Conservation (phyloP, 1,140 invertebrate species). For the Laupala kohalensis region DNA sequence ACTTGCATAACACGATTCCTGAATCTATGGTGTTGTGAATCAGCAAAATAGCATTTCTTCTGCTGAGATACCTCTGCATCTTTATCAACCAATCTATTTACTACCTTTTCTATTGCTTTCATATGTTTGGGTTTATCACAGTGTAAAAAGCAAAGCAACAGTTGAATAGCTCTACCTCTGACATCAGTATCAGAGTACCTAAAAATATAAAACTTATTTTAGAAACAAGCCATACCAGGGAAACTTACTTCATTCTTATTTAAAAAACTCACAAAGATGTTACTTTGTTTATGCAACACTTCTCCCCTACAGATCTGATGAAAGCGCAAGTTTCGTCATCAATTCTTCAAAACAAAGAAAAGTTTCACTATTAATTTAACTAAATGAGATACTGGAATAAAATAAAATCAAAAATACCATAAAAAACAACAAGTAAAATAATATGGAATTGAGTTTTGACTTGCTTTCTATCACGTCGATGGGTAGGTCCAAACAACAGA, state of each 20-base stretch:
- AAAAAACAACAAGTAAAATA: background rate
- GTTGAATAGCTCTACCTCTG: slow-evolving; percentile 23
- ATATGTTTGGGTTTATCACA: background rate
- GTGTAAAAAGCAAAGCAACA: slow-evolving; percentile 17
- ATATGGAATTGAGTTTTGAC: background rate
- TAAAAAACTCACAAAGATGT: background rate
- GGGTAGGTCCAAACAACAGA: slow-evolving; percentile 16
- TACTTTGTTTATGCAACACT: slow-evolving; percentile 1
- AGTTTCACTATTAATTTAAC: background rate
- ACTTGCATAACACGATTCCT: slow-evolving; percentile 36
- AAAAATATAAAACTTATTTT: background rate
- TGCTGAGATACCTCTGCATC: slow-evolving; percentile 20
- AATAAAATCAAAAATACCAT: no score
- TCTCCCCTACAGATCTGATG: slow-evolving; percentile 1
- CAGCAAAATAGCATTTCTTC: slow-evolving; percentile 34
- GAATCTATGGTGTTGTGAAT: slow-evolving; percentile 35
- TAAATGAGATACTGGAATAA: no score
- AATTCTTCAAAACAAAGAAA: slow-evolving; percentile 6
- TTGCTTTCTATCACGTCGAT: slow-evolving; percentile 22
- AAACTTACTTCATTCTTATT: no score
- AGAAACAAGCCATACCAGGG: background rate
- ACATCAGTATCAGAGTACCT: slow-evolving; percentile 24
- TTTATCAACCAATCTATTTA: slow-evolving; percentile 17
- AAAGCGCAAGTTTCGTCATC: slow-evolving; percentile 11
- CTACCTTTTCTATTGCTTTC: slow-evolving; percentile 8